phyloP scores from a whole-genome alignment of 2,113 vertebrate species.

The Alethe diademata region DNA sequence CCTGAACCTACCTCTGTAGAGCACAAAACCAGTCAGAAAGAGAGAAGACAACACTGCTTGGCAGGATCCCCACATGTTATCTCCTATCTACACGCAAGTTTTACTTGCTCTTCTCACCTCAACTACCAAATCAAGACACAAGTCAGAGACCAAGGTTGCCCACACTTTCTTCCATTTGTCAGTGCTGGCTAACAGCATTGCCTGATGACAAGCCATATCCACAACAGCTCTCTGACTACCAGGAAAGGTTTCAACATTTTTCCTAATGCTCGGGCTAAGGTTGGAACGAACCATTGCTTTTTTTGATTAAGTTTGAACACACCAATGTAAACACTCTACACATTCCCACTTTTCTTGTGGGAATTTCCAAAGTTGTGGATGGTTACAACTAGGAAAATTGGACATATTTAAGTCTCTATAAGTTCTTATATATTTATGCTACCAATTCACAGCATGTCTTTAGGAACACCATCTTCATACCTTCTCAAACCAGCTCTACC shows the following conservation, averaged over 20 bases:
- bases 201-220: not conserved
- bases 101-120: not conserved
- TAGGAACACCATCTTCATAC: not conserved
- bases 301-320: not conserved
- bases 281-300: not conserved
- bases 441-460: not conserved
- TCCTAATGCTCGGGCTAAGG: not conserved
- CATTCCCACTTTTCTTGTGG: not conserved
- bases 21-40: not conserved
- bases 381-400: accelerated
- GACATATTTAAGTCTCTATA: not conserved
- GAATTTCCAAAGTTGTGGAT: not conserved
- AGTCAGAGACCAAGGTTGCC: not conserved
- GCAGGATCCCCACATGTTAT: not conserved
- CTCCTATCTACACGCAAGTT: not conserved
- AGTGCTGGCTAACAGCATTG: not conserved
- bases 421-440: not conserved
- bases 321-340: not conserved
- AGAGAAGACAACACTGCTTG: not conserved
- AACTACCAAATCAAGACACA: not conserved
- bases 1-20: not conserved
- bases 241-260: not conserved
- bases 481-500: not conserved
- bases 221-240: not conserved
- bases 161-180: not conserved